These are phyloP conservation scores for Pachydiplax longipennis DNA, from an alignment of 2,888 invertebrate species.

Conservation along the genomic window DNA sequence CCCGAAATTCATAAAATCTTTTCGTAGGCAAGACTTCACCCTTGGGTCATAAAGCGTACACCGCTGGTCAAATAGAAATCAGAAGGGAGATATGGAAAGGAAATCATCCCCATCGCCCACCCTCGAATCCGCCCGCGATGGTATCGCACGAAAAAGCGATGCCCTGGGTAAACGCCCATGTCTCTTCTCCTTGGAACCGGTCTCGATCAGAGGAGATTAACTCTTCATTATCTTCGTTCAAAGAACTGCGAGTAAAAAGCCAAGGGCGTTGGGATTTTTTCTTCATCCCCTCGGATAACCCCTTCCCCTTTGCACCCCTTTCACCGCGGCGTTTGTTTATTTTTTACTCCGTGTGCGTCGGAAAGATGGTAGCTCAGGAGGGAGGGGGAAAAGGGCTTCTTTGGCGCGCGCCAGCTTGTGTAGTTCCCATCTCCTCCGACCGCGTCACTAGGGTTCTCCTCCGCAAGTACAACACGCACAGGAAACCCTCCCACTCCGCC, in stretches of 20 bases:
- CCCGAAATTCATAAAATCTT: too few species aligned
- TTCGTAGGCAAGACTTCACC: too few species aligned
- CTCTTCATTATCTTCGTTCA: too few species aligned
- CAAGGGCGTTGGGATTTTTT: background rate
- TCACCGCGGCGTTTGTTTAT: slow-evolving; percentile 3
- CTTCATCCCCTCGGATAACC: background rate
- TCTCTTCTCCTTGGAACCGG: too few species aligned
- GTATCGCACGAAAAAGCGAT: too few species aligned
- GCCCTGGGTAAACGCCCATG: too few species aligned
- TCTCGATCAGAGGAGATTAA: too few species aligned
- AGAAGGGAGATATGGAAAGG: too few species aligned
- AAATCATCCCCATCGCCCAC: too few species aligned
- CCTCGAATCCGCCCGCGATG: too few species aligned
- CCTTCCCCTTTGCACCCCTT: background rate
- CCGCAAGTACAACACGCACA: slow-evolving; percentile 14
- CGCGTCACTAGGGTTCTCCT: slow-evolving; percentile 33
- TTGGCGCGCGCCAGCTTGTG: slow-evolving; percentile 21
- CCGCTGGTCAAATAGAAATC: too few species aligned
- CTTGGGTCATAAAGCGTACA: too few species aligned
- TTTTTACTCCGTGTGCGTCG: background rate
- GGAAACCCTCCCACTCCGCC: background rate
- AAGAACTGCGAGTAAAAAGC: background rate
- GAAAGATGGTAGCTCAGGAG: background rate
- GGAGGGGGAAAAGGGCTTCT: background rate
- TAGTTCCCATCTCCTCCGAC: slow-evolving; percentile 31